Evolutionary conservation across 2,888 invertebrate species (phyloP).

Genomic region (Schizaphis graminum): DNA sequence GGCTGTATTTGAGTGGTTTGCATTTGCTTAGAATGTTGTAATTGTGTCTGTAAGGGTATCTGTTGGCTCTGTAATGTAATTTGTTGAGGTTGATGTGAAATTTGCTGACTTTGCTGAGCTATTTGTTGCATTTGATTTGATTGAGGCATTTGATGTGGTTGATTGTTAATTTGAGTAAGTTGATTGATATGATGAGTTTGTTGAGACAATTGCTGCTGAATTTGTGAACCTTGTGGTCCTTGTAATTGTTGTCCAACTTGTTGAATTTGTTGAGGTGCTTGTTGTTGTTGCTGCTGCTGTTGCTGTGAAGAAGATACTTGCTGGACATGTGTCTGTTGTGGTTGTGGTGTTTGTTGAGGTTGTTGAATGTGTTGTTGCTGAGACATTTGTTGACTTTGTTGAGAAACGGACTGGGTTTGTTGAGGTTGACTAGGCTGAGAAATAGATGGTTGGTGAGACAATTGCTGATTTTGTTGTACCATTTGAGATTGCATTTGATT

Average conservation of each 20-base stretch:
- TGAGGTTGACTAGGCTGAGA: constrained; percentile 61
- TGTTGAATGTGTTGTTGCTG: constrained; percentile 74
- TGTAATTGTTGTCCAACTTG: constrained; percentile 73
- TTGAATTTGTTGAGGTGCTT: constrained; percentile 62
- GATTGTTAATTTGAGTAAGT: constrained; percentile 70
- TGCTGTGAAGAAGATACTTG: constrained; percentile 70
- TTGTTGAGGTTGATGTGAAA: constrained; percentile 70
- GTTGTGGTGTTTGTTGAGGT: constrained; percentile 74
- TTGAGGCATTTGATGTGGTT: constrained; percentile 69
- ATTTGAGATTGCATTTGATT: constrained; percentile 73
- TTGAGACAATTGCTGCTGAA: constrained; percentile 70
- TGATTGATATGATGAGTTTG: constrained; percentile 70
- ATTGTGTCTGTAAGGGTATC: constrained; percentile 71
- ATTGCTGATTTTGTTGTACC: constrained; percentile 71
- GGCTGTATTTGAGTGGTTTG: constrained; percentile 69
- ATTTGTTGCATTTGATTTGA: constrained; percentile 72
- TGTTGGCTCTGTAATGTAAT: constrained; percentile 73
- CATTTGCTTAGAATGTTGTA: constrained; percentile 70
- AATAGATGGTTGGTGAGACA: constrained; percentile 52
- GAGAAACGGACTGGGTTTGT: constrained; percentile 59
- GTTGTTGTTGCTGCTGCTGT: constrained; percentile 69
- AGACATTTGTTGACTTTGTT: constrained; percentile 72
- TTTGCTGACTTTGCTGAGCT: constrained; percentile 74
- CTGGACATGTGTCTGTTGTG: constrained; percentile 72
- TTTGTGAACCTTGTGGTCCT: constrained; percentile 70